Percentiles rank a stretch among this genome's conserved stretches.
Conservation (phyloP, 2,888 invertebrate species). For the Bombyx huttoni region DNA sequence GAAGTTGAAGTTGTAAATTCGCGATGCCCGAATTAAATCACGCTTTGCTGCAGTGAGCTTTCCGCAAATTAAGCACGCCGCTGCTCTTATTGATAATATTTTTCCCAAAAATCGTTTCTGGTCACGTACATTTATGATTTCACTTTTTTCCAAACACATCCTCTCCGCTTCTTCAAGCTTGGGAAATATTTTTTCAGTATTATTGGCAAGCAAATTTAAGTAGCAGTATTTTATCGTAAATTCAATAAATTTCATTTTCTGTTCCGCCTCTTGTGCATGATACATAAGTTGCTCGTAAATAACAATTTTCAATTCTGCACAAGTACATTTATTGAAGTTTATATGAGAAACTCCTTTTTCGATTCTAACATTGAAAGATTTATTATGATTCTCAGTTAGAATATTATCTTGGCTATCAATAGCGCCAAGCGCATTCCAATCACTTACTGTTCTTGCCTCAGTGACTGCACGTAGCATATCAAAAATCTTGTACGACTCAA, state of each 20-base stretch:
- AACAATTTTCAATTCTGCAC: conserved; percentile 43
- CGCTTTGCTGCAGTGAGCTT: conserved; percentile 33
- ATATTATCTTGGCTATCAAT: conserved; percentile 39
- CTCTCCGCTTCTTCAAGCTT: conserved; percentile 44
- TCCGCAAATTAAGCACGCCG: conserved; percentile 29
- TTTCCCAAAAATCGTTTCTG: conserved; percentile 38
- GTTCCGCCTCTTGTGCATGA: conserved; percentile 52
- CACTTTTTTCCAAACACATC: conserved; percentile 22
- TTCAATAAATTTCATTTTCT: conserved; percentile 42
- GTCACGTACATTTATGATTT: conserved; percentile 19
- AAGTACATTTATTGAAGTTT: conserved; percentile 45
- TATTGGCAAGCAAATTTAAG: conserved; percentile 37
- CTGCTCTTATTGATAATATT: conserved; percentile 46
- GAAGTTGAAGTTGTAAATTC: conserved; percentile 38
- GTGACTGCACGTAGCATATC: conserved; percentile 40
- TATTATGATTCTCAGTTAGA: conserved; percentile 15
- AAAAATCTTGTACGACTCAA: conserved; percentile 24
- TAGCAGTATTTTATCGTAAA: conserved; percentile 40
- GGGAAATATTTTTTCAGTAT: conserved; percentile 26
- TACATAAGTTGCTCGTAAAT: conserved; percentile 49
- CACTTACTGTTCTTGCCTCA: conserved; percentile 33
- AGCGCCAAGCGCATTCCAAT: conserved; percentile 47
- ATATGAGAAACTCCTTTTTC: conserved; percentile 45
- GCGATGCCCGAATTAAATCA: conserved; percentile 36
- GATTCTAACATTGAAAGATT: conserved; percentile 31